Conservation (phyloP, 2,113 vertebrate genomes). For the Macquaria ambigua region DNA sequence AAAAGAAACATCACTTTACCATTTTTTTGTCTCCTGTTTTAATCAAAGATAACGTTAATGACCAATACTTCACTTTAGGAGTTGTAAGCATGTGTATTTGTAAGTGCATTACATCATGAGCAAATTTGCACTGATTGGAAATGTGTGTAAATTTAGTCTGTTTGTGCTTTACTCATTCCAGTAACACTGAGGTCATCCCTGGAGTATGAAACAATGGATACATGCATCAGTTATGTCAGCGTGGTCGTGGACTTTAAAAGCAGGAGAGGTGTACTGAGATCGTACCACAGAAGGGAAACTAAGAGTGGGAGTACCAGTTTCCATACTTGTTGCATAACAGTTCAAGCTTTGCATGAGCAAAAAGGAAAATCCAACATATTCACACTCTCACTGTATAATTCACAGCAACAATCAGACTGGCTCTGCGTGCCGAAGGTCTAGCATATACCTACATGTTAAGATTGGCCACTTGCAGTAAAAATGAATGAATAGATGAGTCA, state of each 20-base stretch:
- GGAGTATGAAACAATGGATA: conserved; percentile 38
- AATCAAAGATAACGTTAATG: background rate
- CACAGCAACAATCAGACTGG: background rate
- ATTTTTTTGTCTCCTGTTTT: background rate
- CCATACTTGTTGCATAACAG: conserved; percentile 48
- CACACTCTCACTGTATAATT: background rate
- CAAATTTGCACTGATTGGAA: conserved; percentile 13
- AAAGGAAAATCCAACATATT: background rate
- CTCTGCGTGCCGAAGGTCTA: background rate
- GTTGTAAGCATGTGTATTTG: background rate
- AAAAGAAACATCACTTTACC: no score
- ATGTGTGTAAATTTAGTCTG: background rate
- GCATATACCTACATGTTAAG: background rate
- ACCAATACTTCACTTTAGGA: background rate
- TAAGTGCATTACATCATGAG: background rate
- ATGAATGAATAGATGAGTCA: background rate
- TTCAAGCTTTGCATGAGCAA: conserved; percentile 5
- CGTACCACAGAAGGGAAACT: conserved; percentile 40
- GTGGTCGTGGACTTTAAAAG: background rate
- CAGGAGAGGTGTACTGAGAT: background rate
- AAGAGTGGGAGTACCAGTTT: conserved; percentile 44
- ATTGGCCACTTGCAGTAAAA: background rate
- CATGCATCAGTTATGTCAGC: conserved; percentile 28
- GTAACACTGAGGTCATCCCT: conserved; percentile 34
- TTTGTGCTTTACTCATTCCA: conserved; percentile 18